These are phyloP conservation scores for Dicaeum eximium DNA, from an alignment of 2,113 vertebrate species.

Conservation along the genomic window DNA sequence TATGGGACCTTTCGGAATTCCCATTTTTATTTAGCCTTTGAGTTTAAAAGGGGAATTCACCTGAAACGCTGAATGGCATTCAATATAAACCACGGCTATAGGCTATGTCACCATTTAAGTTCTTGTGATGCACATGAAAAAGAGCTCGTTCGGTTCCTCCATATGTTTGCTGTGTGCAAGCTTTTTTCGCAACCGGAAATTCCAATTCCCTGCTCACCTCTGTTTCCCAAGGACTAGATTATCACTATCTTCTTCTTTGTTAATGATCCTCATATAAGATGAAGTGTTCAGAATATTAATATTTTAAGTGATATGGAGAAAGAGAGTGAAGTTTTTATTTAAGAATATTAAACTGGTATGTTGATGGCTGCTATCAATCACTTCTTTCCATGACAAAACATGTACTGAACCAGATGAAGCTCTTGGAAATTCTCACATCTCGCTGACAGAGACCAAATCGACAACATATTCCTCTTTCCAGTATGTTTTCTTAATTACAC, in stretches of 20 bases:
- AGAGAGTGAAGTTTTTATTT: not conserved
- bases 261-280: not conserved
- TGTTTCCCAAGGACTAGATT: not conserved
- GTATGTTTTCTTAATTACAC: not conserved
- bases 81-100: not conserved
- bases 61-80: fast-evolving
- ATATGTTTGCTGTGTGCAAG: not conserved
- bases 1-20: fast-evolving
- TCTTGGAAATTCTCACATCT: not conserved
- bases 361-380: constrained; percentile 25
- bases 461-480: not conserved
- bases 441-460: not conserved
- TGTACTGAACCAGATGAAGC: constrained; percentile 2
- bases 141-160: not conserved
- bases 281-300: not conserved
- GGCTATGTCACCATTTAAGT: not conserved
- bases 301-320: not conserved
- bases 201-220: not conserved
- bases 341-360: not conserved
- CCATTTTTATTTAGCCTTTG: not conserved
- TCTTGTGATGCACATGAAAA: not conserved
- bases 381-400: not conserved
- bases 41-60: not conserved
- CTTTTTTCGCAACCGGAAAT: not conserved
- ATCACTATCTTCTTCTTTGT: not conserved